Evolutionary conservation across 2,888 invertebrate genomes (phyloP), one percentile per base, ranked within the genome.

Genomic region (Polia nebulosa): DNA sequence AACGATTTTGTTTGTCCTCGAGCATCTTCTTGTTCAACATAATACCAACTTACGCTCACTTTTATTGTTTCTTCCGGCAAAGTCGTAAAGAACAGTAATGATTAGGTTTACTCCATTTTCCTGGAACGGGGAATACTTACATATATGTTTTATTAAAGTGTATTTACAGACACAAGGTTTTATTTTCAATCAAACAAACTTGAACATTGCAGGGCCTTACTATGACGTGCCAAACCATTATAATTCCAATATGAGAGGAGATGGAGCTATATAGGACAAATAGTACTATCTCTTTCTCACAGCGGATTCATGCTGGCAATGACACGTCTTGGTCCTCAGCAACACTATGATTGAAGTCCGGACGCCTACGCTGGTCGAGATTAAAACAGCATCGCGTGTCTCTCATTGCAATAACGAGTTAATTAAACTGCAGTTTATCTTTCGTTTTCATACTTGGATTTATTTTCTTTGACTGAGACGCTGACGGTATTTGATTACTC

Each of bases 61-160:
- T 78, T 76, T 79, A 72, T 64, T 66, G 68, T 65, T 64, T 62
- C 64, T 52, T 65, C 71, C 52, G 59, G 39, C 45, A 4, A 62
- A 53, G 73, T 75, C 59, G 65, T 78, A 71, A 71, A 74, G 56
- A 25, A 44, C 27, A 27, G 55, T 41, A 71, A 68, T 67, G 45
- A 77, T 73, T 63, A 64, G 73, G 51, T 61, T 49, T 53, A 34
- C 60, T 52, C 41, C 36, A 49, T 47, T 61, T 45, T 45, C 58
- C 45, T 63, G 52, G 29, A 44, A 22, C 44, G 29, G 29, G 25
- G 41, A 56, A 49, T 39, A 63, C 22, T 39, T 34, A 41, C 45
- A 49, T 29, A 36, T n/a, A 17, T 5, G 45, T 44, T 56, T 36
- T 36, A 36, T 55, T 45, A 69, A 53, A 70, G 8, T 29, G 2